phyloP scores from a whole-genome alignment of 2,888 invertebrate species.

The Leuctra nigra region DNA sequence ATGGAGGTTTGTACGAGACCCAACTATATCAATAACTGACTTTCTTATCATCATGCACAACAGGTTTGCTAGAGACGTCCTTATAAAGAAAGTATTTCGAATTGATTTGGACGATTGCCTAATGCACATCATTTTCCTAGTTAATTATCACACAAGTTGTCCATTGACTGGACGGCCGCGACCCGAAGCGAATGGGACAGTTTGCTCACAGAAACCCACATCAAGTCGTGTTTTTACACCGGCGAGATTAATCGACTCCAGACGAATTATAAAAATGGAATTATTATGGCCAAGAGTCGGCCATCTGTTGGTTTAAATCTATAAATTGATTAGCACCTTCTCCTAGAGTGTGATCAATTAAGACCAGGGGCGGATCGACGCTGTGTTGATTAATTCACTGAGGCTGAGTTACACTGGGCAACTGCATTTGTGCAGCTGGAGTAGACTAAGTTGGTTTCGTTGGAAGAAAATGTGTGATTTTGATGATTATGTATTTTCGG shows the following conservation, averaged over 20 bases:
- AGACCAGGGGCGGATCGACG: constrained; percentile 1
- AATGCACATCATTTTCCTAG: constrained; percentile 5
- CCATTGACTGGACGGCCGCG: neutral
- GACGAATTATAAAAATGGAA: constrained; percentile 4
- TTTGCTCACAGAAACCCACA: neutral
- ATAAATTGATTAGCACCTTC: constrained; percentile 7
- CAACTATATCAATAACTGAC: too few species aligned
- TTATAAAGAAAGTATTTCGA: too few species aligned
- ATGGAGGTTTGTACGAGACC: too few species aligned
- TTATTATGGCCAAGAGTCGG: constrained; percentile 3
- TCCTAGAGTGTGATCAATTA: constrained; percentile 6
- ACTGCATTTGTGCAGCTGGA: too few species aligned
- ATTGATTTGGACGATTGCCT: constrained; percentile 6
- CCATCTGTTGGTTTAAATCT: constrained; percentile 7
- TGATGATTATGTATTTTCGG: too few species aligned
- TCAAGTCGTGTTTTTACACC: neutral
- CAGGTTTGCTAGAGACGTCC: too few species aligned
- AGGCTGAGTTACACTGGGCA: too few species aligned
- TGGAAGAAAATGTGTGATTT: too few species aligned
- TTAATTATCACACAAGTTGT: neutral
- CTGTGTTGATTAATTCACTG: constrained; percentile 1
- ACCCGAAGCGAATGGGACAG: neutral
- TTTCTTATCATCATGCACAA: too few species aligned
- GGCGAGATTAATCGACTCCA: neutral
- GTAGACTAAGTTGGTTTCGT: too few species aligned